phyloP scores from a whole-genome alignment of 2,113 vertebrate species.

The Sminthopsis crassicaudata region DNA sequence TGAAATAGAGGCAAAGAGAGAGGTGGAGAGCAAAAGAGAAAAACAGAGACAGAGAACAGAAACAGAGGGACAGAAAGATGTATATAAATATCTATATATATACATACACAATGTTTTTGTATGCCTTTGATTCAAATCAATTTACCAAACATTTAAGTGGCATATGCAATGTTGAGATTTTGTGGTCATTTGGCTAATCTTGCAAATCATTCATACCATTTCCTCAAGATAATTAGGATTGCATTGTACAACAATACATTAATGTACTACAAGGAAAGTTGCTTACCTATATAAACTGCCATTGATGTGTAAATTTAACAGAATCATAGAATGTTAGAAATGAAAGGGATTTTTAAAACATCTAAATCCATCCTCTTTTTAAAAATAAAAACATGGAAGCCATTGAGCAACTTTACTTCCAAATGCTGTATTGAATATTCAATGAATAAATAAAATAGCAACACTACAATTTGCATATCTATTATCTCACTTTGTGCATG shows the following conservation, averaged over 20 bases:
- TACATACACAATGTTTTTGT: no score
- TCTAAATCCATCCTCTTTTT: slow-evolving; percentile 10
- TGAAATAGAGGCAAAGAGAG: no score
- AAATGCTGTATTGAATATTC: neutral
- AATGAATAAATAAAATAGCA: neutral
- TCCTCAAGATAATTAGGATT: neutral
- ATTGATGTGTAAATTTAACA: neutral
- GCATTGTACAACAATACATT: neutral
- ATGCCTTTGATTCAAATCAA: no score
- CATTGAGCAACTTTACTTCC: slow-evolving; percentile 4
- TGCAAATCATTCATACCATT: neutral
- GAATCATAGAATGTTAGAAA: neutral
- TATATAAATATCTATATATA: no score
- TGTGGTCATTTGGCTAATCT: neutral
- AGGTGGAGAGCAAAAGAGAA: no score
- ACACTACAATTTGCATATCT: neutral
- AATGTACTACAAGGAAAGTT: neutral
- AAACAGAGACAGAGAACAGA: no score
- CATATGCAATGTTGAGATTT: neutral
- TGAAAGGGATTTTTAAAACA: neutral
- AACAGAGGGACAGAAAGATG: no score
- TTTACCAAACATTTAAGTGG: no score
- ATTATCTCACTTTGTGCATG: slow-evolving; percentile 10
- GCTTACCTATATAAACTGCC: neutral
- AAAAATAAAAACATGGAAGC: slow-evolving; percentile 20